phyloP scores from a whole-genome alignment of 1,140 invertebrate genomes.

The Apis dorsata region DNA sequence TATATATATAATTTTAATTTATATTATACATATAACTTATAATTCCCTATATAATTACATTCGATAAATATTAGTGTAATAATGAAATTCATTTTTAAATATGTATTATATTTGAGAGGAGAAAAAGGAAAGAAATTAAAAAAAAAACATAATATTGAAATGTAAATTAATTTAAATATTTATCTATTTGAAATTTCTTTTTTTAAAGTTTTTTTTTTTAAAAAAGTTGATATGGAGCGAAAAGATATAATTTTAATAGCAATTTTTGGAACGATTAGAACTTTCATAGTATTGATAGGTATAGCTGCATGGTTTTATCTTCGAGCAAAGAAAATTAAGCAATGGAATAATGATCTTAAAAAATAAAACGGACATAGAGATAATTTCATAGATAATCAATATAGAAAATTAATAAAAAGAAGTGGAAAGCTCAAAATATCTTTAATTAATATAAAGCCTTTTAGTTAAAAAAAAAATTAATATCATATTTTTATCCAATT shows the following conservation, averaged over 20 bases:
- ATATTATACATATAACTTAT: too few relatives aligned
- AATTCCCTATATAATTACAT: too few relatives aligned
- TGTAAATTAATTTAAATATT: neutral
- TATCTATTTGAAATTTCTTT: neutral
- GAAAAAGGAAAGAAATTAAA: too few relatives aligned
- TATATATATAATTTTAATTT: too few relatives aligned
- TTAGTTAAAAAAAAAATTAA: slow-evolving; percentile 80
- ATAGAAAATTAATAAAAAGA: slow-evolving; percentile 66
- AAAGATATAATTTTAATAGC: slow-evolving; percentile 79
- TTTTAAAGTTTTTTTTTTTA: slow-evolving; percentile 46
- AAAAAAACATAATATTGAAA: too few relatives aligned
- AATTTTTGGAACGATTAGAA: slow-evolving; percentile 79
- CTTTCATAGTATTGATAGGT: slow-evolving; percentile 76
- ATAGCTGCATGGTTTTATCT: slow-evolving; percentile 78
- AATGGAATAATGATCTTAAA: slow-evolving; percentile 73
- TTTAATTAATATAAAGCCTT: slow-evolving; percentile 84
- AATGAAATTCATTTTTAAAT: too few relatives aligned
- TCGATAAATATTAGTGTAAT: too few relatives aligned
- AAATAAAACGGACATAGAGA: slow-evolving; percentile 69
- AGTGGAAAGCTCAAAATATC: slow-evolving; percentile 90
- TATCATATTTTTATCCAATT: neutral
- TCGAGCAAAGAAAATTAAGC: slow-evolving; percentile 76
- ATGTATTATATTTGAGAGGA: too few relatives aligned
- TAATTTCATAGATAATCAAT: slow-evolving; percentile 53
- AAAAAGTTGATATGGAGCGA: slow-evolving; percentile 79